A percentile compares a stretch with the other conserved stretches of the same genome.
Evolutionary conservation across 2,797 vertebrate species (phyloP).

Genomic region (Ptychobarbus kaznakovi): DNA sequence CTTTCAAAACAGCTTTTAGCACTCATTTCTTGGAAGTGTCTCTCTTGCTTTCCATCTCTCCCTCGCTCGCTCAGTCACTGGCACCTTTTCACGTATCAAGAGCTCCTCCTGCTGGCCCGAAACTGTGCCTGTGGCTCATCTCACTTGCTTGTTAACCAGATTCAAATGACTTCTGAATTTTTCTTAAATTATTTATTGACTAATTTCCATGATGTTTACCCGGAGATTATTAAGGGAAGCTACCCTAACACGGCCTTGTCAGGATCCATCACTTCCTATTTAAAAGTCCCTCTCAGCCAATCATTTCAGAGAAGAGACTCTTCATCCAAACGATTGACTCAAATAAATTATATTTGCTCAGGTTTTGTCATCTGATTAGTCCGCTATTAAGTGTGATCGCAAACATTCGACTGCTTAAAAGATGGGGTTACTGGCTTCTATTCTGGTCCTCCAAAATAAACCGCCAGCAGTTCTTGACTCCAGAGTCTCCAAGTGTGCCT

Average conservation of each 20-base stretch:
- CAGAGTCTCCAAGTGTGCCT: conserved; percentile 2
- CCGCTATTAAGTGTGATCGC: conserved; percentile 12
- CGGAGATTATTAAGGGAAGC: conserved; percentile 51
- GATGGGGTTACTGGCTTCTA: conserved; percentile 2
- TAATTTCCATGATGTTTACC: conserved; percentile 55
- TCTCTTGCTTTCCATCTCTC: conserved; percentile 42
- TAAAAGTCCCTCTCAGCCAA: conserved; percentile 32
- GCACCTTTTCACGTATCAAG: conserved; percentile 32
- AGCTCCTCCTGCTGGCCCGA: conserved; percentile 53
- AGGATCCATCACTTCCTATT: conserved; percentile 45
- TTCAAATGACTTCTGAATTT: conserved; percentile 53
- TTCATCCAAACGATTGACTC: conserved; percentile 4
- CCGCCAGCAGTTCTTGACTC: conserved; percentile 29
- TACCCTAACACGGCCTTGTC: conserved; percentile 53
- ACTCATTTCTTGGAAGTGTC: conserved; percentile 57
- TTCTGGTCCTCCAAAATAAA: conserved; percentile 31
- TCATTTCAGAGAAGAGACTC: conserved; percentile 34
- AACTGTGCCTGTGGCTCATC: neutral
- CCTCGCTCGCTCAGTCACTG: neutral
- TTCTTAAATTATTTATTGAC: conserved; percentile 55
- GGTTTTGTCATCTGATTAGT: conserved; percentile 35
- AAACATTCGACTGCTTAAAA: conserved; percentile 6
- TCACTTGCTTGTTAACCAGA: conserved; percentile 25
- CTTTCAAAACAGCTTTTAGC: conserved; percentile 60
- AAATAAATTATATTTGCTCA: conserved; percentile 24